Base-by-base conservation (phyloP, 2,888 invertebrate genomes). In the Drosophila limbata region DNA sequence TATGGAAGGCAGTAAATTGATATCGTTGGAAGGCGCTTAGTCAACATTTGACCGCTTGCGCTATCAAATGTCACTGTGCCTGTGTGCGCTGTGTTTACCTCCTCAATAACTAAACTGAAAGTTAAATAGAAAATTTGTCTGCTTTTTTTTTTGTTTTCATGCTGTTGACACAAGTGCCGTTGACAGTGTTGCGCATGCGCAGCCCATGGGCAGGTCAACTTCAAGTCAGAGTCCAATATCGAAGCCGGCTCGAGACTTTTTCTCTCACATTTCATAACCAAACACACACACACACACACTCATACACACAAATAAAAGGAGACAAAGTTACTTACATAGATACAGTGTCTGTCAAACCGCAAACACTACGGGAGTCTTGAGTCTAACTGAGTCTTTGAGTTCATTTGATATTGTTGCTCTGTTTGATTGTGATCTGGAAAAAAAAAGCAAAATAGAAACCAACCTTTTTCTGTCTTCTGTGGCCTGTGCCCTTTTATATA, bases 21-120 rank as follows among this genome's bases (percentile, higher is more conserved):
- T 76, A 76, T 75, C 61, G 50, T 53, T 45, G 62, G 13, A 40
- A 45, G 56, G 47, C 57, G 79, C 52, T 61, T 78, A 50, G 77
- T 51, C 66, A 67, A 55, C 69, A 86, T 84, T 77, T 83, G 89
- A 87, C 87, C 89, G 84, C 69, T 71, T 73, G 73, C 48, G 64
- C 67, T 88, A 87, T 89, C 84, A 88, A 89, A 87, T 89, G 89
- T 82, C 89, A 89, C 69, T 62, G 61, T 59, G 42, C 25, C 55
- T 50, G 35, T 50, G 35, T 39, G n/a, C 19, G 33, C 37, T n/a
- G n/a, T 50, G 44, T 42, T 55, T 47, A 25, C 39, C 53, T 70
- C 65, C 56, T 74, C 71, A 73, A 68, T 62, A 83, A 59, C 45
- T 57, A 65, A 66, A 72, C 67, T 60, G 66, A 73, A 85, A 83